Percentiles rank a stretch among this genome's conserved stretches.
These are phyloP conservation scores for Apteryx mantelli DNA, from an alignment of 2,113 vertebrate species.

Conservation along the genomic window DNA sequence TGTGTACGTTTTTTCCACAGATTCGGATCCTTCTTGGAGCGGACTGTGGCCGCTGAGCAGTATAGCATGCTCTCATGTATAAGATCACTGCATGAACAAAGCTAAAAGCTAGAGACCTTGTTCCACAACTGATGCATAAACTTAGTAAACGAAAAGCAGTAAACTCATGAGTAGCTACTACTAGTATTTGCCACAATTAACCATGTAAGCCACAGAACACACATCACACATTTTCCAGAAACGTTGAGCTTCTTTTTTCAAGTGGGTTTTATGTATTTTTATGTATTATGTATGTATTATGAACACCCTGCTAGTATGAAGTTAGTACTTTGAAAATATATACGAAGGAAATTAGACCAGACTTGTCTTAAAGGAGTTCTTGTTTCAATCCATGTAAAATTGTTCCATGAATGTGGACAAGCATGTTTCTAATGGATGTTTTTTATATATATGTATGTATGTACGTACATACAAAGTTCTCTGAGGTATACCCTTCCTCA, in stretches of 20 bases:
- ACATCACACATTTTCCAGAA: conserved; percentile 18
- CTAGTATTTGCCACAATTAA: neutral
- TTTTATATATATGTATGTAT: neutral
- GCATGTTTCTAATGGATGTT: neutral
- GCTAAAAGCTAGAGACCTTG: neutral
- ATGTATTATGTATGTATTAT: neutral
- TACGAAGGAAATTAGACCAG: neutral
- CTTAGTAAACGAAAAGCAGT: neutral
- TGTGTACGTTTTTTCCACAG: neutral
- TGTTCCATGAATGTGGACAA: neutral
- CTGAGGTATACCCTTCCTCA: neutral
- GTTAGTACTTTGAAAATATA: neutral
- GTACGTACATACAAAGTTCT: neutral
- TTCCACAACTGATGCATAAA: neutral
- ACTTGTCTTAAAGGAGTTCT: neutral
- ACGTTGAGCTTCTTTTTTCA: neutral
- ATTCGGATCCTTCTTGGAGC: neutral
- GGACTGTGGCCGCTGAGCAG: neutral
- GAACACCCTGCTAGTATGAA: neutral
- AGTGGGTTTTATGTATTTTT: neutral
- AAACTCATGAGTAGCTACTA: neutral
- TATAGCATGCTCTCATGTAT: neutral
- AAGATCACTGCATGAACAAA: neutral
- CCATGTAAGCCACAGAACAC: neutral
- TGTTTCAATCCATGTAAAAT: neutral